Evolutionary conservation across 2,797 vertebrate genomes (phyloP).

Genomic region (Odontamblyopus lacepedii): DNA sequence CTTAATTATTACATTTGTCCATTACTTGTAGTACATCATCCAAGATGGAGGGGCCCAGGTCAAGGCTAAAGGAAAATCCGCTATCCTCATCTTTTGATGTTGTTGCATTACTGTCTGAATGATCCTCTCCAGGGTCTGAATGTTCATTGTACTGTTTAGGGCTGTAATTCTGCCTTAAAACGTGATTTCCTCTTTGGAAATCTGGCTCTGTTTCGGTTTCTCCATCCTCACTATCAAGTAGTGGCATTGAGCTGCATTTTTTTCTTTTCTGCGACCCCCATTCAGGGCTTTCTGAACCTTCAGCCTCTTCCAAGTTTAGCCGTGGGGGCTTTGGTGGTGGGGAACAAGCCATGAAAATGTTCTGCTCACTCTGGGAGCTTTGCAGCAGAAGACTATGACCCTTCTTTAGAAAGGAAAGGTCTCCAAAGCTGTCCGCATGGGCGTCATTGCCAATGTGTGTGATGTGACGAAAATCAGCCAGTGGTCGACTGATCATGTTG

Average conservation of each 20-base stretch:
- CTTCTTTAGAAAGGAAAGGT: constrained; percentile 83
- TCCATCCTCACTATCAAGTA: constrained; percentile 63
- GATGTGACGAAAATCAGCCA: constrained; percentile 82
- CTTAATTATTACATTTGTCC: constrained; percentile 77
- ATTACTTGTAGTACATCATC: constrained; percentile 93
- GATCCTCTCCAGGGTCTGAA: constrained; percentile 63
- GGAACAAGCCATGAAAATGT: constrained; percentile 81
- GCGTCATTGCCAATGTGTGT: constrained; percentile 74
- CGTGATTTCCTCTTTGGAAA: constrained; percentile 24
- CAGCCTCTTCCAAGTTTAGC: constrained; percentile 81
- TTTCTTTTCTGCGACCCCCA: constrained; percentile 61
- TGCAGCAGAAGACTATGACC: constrained; percentile 78
- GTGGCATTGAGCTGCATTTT: constrained; percentile 77
- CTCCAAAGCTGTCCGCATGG: constrained; percentile 82
- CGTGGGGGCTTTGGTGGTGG: constrained; percentile 93
- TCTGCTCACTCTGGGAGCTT: constrained; percentile 85
- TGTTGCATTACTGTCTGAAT: constrained; percentile 49
- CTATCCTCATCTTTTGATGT: constrained; percentile 65
- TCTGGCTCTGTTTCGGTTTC: constrained; percentile 42
- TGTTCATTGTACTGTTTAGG: constrained; percentile 58
- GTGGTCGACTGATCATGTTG: constrained; percentile 85
- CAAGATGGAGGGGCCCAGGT: constrained; percentile 92
- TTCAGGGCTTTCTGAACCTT: constrained; percentile 69
- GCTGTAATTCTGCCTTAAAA: constrained; percentile 30
- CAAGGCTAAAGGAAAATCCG: constrained; percentile 87